A percentile compares a stretch with the other conserved stretches of the same genome.
phyloP scores from a whole-genome alignment of 2,888 invertebrate species.

The Metacarcinus magister region DNA sequence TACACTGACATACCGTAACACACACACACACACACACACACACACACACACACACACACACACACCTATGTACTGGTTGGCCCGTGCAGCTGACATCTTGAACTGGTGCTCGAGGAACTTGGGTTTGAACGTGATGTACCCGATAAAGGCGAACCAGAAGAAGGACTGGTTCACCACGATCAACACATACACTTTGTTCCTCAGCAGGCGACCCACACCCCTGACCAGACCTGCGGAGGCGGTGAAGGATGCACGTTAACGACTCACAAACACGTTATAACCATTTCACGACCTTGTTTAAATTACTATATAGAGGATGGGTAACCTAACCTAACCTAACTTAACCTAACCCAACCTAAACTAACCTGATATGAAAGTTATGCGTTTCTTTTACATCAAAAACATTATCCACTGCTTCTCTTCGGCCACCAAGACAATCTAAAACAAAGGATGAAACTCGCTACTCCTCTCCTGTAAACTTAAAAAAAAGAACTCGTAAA shows the following conservation, averaged over 20 bases:
- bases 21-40: conserved; percentile 20
- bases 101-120: conserved; percentile 80
- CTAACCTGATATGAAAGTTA: no score
- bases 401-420: no score
- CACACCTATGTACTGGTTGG: conserved; percentile 78
- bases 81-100: conserved; percentile 77
- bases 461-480: neutral
- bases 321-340: no score
- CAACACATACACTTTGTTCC: conserved; percentile 70
- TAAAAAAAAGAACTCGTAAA: neutral
- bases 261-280: neutral
- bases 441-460: neutral
- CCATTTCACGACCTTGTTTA: no score
- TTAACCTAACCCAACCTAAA: no score
- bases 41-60: conserved; percentile 18
- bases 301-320: no score
- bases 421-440: no score
- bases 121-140: conserved; percentile 79
- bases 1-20: neutral
- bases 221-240: neutral
- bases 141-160: conserved; percentile 78
- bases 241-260: neutral
- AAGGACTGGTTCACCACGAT: conserved; percentile 72
- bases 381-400: no score
- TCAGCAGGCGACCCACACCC: conserved; percentile 62